Percentiles rank a stretch among this genome's conserved stretches.
These are phyloP conservation scores for Chauna torquata DNA, from an alignment of 2,113 vertebrate species.

Conservation along the genomic window DNA sequence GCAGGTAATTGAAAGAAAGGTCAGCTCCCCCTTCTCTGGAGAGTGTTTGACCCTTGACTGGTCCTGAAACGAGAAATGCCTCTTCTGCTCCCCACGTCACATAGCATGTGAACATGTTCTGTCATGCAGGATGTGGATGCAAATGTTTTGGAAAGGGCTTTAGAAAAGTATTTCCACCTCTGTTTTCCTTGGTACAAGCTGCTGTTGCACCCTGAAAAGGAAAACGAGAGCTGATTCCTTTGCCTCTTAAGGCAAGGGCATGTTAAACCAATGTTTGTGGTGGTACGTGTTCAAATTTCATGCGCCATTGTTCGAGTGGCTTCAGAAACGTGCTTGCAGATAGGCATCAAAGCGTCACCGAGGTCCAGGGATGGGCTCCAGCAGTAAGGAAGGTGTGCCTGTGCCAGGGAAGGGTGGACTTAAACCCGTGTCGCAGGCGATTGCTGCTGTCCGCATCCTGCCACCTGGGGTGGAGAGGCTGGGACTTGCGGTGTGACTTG, in stretches of 20 bases:
- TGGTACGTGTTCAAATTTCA: neutral
- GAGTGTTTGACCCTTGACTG: neutral
- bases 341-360: neutral
- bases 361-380: neutral
- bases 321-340: neutral
- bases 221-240: neutral
- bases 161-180: conserved; percentile 11
- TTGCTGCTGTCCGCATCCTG: rapidly evolving
- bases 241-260: conserved; percentile 10
- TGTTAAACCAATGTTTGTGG: neutral
- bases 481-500: neutral
- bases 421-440: neutral
- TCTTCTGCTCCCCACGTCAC: neutral
- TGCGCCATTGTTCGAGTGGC: neutral
- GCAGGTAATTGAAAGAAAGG: neutral
- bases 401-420: neutral
- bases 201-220: conserved; percentile 7
- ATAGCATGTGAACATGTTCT: neutral
- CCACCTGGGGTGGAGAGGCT: rapidly evolving
- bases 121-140: neutral
- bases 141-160: conserved; percentile 11
- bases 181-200: conserved; percentile 29
- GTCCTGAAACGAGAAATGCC: neutral
- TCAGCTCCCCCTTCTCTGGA: neutral
- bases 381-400: neutral